Evolutionary conservation across 1,140 invertebrate species (phyloP), one percentile per base, ranked within the genome.

Genomic region (Drosophila mauritiana): DNA sequence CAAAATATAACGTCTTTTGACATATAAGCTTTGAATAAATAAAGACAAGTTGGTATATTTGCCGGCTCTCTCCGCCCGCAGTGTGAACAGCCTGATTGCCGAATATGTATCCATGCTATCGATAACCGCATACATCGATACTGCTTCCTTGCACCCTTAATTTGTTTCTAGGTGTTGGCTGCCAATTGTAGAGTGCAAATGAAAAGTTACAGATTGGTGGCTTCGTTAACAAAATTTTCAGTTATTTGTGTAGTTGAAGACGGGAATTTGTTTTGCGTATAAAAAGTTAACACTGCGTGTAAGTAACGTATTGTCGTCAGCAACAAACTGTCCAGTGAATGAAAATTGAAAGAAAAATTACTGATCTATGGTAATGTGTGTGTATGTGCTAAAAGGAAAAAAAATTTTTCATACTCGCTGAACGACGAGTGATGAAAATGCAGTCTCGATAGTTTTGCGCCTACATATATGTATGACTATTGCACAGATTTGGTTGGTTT

Each of bases 171-270:
- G 82, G 82, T 86, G 82, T 86, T 86, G 82, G 82, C 82, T 86
- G 80, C 75, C 82, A 88, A 88, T 86, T 82, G 79, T 76, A 82
- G 79, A 88, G 83, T 86, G 83, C 75, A 76, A 86, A 78, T 79
- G 74, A 88, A 48, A 75, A 86, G 83, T 88, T 72, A 67, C 58
- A 79, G 73, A 77, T 76, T 77, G 73, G 65, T 77, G 68, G 58
- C 45, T 65, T 77, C 51, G 63, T 76, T 73, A 53, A 56, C 53
- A 53, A 34, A 77, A 74, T 76, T 77, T 77, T 52, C 54, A 58
- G 53, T 57, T 74, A 65, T 55, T 77, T 77, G 74, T 77, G 73
- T 70, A 77, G 49, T 77, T 78, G 37, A 77, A 70, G 46, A 65
- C 46, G 34, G 45, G 31, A 68, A 52, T 43, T 63, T 52, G 37